Percentiles rank a stretch among this genome's conserved stretches.
Conservation (phyloP, 2,113 vertebrate species). For the Arizona elegans region DNA sequence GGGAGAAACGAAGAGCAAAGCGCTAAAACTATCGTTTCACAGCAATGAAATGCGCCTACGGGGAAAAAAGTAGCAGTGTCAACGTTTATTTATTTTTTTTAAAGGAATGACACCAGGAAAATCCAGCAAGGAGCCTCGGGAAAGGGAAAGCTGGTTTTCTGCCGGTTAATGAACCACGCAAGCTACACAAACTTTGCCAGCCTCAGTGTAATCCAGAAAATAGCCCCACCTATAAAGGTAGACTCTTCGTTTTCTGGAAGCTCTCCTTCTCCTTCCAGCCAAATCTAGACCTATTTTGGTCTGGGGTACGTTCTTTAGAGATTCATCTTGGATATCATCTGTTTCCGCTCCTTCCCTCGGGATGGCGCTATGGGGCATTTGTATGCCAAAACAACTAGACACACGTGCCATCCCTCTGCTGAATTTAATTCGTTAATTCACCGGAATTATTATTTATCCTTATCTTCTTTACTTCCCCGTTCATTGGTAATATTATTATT, state of each 20-base stretch:
- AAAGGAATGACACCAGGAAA: not conserved
- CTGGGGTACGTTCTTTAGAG: not conserved
- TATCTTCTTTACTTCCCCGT: too few relatives aligned
- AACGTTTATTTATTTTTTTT: not conserved
- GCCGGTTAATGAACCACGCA: not conserved
- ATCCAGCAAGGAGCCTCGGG: not conserved
- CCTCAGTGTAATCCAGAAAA: not conserved
- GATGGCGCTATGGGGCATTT: too few relatives aligned
- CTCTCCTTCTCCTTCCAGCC: not conserved
- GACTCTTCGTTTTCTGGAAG: not conserved
- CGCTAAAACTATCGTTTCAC: not conserved
- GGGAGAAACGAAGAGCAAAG: not conserved
- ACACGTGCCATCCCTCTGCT: too few relatives aligned
- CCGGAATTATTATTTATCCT: too few relatives aligned
- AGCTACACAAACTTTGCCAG: not conserved
- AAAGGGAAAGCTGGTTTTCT: not conserved
- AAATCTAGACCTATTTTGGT: not conserved
- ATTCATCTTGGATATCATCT: not conserved
- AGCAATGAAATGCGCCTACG: not conserved
- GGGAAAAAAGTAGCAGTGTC: not conserved
- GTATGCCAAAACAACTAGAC: too few relatives aligned
- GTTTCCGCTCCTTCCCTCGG: too few relatives aligned
- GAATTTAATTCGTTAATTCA: too few relatives aligned
- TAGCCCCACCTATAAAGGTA: not conserved
- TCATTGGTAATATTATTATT: too few relatives aligned